Percentiles rank a stretch among this genome's conserved stretches.
Evolutionary conservation across 2,113 vertebrate species (phyloP).

Genomic region (Brachionichthys hirsutus): DNA sequence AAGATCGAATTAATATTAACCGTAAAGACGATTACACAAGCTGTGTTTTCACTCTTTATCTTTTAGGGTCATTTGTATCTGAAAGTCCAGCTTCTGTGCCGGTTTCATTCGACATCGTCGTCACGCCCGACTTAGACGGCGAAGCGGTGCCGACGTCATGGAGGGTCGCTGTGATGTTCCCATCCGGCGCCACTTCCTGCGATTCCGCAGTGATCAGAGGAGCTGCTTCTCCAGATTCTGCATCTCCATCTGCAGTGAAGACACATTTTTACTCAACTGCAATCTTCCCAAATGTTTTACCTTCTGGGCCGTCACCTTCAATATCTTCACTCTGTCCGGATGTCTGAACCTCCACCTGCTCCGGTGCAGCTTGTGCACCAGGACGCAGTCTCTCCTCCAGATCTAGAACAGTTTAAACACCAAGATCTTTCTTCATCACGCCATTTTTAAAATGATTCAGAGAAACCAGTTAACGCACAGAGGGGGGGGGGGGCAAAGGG

Average conservation of each 20-base stretch:
- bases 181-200: rapidly evolving
- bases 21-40: too few species aligned
- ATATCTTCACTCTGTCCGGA: not conserved
- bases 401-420: conserved; percentile 7
- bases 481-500: too few species aligned
- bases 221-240: not conserved
- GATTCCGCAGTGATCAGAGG: not conserved
- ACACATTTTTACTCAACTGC: not conserved
- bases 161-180: not conserved
- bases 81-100: not conserved
- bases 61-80: conserved; percentile 11
- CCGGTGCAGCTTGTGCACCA: not conserved
- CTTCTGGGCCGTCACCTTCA: not conserved
- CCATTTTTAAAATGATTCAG: too few species aligned
- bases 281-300: conserved; percentile 5
- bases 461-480: too few species aligned
- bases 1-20: too few species aligned
- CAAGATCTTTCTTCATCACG: not conserved
- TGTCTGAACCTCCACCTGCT: not conserved
- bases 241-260: conserved; percentile 6
- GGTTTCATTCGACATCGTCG: not conserved
- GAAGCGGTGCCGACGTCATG: not conserved
- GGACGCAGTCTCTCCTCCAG: conserved; percentile 8
- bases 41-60: conserved; percentile 36
- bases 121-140: not conserved